Evolutionary conservation across 2,797 vertebrate species (phyloP), one percentile per base, ranked within the genome.

Genomic region (Cygnus olor): DNA sequence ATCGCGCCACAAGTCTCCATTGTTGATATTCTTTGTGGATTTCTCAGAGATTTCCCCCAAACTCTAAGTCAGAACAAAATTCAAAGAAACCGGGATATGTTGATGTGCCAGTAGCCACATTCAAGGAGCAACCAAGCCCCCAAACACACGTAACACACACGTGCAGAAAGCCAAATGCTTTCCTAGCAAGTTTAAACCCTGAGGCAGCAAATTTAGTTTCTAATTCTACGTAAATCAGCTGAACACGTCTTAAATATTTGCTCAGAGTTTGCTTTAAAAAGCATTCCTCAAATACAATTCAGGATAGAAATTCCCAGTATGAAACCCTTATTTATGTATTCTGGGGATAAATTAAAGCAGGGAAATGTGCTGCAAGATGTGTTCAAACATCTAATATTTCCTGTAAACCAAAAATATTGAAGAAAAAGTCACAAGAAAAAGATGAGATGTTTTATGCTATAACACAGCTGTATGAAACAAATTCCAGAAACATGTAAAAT

Each of bases 401-500:
- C 90, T 93, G 94, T 94, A 96, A 97, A 88, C n/a, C 20, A 83
- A 85, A 92, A 74, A 65, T 61, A 88, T 80, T n/a, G 16, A 85
- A 93, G 80, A 81, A 4, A 65, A 96, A 96, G 86, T 84, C 89
- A 90, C 94, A 95, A 96, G 83, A 94, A 97, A 96, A 93, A 92
- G 89, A 97, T 95, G 81, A 96, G 93, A 93, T 98, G 97, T 93
- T 98, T 91, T 85, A 95, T 86, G 92, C 96, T 93, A 71, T 93
- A 96, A 91, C 57, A 80, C 94, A 97, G 97, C 96, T 97, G 93
- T 91, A 96, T 53, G 91, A 71, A 94, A 97, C 96, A 96, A 97
- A 97, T 93, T 87, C 87, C 78, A 84, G 91, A 94, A 95, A 96
- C 93, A 88, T 56, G 81, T 96, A 96, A 97, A 98, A 96, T 95